A percentile compares a stretch with the other conserved stretches of the same genome.
These are phyloP conservation scores for Sitta carolinensis DNA, from an alignment of 2,797 vertebrate genomes.

Conservation along the genomic window DNA sequence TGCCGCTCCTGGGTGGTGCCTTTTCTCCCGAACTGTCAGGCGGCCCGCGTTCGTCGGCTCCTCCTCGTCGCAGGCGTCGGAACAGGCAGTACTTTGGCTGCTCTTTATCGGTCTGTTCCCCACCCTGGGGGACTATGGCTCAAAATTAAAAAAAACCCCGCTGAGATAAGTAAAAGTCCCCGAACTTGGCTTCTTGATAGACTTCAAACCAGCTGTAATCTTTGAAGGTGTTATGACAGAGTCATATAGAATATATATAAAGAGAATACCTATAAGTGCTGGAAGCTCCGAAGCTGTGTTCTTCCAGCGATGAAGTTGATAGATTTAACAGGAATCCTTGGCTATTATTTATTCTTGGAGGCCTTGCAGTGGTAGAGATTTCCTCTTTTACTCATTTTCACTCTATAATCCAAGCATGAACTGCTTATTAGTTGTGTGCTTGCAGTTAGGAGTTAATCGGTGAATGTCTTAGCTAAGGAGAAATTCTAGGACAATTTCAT, in stretches of 20 bases:
- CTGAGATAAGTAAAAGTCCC: fast-evolving
- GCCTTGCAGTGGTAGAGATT: background rate
- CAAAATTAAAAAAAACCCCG: fast-evolving
- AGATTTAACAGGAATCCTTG: background rate
- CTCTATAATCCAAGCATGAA: background rate
- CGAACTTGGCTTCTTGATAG: background rate
- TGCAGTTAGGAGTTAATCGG: background rate
- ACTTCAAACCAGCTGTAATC: background rate
- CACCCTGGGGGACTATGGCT: fast-evolving
- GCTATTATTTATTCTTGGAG: background rate
- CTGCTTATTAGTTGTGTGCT: background rate
- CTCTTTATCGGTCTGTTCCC: background rate
- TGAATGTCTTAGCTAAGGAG: background rate
- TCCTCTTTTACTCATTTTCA: background rate
- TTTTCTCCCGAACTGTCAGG: background rate
- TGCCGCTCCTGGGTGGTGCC: background rate
- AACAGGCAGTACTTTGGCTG: fast-evolving
- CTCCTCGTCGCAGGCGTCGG: fast-evolving
- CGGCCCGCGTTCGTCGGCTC: fast-evolving
- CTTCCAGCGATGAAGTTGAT: background rate
- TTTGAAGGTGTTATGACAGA: fast-evolving
- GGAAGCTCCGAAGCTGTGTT: background rate
- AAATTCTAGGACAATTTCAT: background rate
- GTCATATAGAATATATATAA: background rate
- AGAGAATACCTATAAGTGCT: background rate